Evolutionary conservation across 2,888 invertebrate genomes (phyloP), one percentile per base, ranked within the genome.

Genomic region (Melanostoma scalare): DNA sequence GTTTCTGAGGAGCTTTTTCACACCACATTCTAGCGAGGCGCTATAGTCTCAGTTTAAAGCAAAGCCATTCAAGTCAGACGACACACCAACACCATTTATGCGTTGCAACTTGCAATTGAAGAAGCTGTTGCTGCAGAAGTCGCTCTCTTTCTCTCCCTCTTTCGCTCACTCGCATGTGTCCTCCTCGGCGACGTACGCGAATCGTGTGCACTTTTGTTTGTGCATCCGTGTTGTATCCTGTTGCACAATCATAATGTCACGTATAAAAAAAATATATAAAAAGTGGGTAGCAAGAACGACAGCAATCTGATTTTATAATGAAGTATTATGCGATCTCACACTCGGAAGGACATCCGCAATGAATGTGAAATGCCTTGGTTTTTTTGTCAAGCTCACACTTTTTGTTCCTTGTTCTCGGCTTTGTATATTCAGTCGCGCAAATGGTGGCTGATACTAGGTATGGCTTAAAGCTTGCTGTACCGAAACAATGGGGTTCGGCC

Each of bases 241-340:
- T 67, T 76, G 76, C 76, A 68, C 60, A 68, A 55, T 38, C 55
- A 42, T 42, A 36, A 44, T 4, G 33, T 6, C 9, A 31, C 35
- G 63, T 30, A 53, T 9, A 36, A 30, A 33, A 36, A 53, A 31
- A 52, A 58, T 36, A 75, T 60, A 50, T 10, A 67, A 56, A 9
- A 55, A 36, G 42, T 36, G n/a, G 40, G 35, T 35, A 31, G 10
- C 20, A 46, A 38, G 42, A 48, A 48, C 36, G 61, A 46, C 71
- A 65, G 46, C 58, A 78, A 82, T 82, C 78, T 63, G 82, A 74
- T 78, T 82, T 63, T 56, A 78, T 82, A 82, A 82, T 78, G 78
- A 82, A 74, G 73, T 78, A 72, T 75, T 76, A 72, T 73, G 63
- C 48, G 63, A 58, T 76, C 63, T 74, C 77, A 48, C 52, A 55